Evolutionary conservation across 2,113 vertebrate genomes (phyloP).

Genomic region (Pterocles gutturalis): DNA sequence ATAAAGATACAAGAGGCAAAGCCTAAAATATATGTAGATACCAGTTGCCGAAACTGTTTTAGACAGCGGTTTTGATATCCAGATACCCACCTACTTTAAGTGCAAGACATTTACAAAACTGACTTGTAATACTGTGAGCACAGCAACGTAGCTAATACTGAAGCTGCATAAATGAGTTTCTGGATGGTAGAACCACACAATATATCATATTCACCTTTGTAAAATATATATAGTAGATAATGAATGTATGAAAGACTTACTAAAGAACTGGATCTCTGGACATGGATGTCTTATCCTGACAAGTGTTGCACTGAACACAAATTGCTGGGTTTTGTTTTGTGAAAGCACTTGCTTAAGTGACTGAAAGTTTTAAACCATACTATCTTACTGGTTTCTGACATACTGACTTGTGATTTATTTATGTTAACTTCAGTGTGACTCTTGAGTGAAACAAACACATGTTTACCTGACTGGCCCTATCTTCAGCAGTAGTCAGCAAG

Average conservation of each 20-base stretch:
- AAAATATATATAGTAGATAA: background rate
- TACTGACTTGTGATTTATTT: background rate
- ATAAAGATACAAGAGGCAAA: background rate
- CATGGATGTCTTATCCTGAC: background rate
- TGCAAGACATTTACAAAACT: background rate
- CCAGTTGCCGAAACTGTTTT: background rate
- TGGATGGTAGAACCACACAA: background rate
- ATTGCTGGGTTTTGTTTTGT: background rate
- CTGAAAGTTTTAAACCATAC: background rate
- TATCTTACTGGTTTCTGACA: background rate
- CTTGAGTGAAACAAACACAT: background rate
- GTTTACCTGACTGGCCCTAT: background rate
- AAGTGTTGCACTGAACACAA: background rate
- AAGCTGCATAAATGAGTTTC: background rate
- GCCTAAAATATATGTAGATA: background rate
- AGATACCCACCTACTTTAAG: background rate
- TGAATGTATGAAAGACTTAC: background rate
- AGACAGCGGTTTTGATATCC: background rate
- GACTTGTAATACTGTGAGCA: background rate
- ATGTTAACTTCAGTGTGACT: background rate
- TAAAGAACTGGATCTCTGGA: background rate
- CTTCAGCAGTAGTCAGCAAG: background rate
- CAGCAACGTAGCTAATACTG: background rate
- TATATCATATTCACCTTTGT: background rate
- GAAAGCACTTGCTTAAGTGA: background rate